Conservation (phyloP, 2,113 vertebrate genomes). For the Orcinus orca region DNA sequence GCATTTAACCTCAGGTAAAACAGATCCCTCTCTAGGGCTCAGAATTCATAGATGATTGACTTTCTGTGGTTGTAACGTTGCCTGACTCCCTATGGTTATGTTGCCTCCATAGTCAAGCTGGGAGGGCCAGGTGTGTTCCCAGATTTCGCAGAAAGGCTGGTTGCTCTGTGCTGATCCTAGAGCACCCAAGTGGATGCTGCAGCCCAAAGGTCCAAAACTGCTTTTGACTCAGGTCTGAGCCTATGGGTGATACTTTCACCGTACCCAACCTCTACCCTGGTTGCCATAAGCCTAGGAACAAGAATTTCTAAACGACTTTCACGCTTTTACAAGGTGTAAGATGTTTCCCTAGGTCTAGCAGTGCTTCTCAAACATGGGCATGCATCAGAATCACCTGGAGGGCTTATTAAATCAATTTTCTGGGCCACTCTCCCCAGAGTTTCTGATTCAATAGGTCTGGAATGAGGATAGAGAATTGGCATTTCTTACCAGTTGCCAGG, state of each 20-base stretch:
- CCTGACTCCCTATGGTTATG: not conserved
- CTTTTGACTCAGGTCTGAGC: not conserved
- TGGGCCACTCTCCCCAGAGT: rapidly evolving
- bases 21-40: not conserved
- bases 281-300: not conserved
- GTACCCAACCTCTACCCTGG: not conserved
- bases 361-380: not conserved
- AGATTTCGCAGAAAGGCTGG: not conserved
- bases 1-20: not conserved
- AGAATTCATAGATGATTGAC: not conserved
- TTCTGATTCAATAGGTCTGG: not conserved
- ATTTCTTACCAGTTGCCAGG: not conserved
- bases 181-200: not conserved
- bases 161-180: not conserved
- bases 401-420: not conserved
- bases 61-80: not conserved
- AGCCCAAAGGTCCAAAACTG: not conserved
- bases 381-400: not conserved
- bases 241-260: not conserved
- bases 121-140: not conserved
- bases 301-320: not conserved
- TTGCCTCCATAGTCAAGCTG: not conserved
- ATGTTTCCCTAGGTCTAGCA: not conserved
- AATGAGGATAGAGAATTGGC: not conserved
- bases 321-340: not conserved